These are phyloP conservation scores for Isoperla grammatica DNA, from an alignment of 2,888 invertebrate genomes.

Conservation along the genomic window DNA sequence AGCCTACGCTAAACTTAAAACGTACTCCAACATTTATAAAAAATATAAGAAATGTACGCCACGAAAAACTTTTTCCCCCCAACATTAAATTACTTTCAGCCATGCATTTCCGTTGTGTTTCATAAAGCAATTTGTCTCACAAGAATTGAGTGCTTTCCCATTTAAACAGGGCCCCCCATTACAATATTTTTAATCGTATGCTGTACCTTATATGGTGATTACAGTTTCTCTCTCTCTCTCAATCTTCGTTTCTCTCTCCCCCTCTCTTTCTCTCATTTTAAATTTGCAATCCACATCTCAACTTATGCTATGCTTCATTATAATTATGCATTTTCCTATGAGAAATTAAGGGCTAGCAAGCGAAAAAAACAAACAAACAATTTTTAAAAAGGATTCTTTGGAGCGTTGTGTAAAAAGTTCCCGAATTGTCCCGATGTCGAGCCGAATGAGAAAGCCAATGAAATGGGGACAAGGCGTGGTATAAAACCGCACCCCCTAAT, in stretches of 20 bases:
- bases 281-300: slow-evolving; percentile 16
- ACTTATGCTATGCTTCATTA: slow-evolving; percentile 15
- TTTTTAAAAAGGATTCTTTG: slow-evolving; percentile 11
- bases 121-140: too few relatives aligned
- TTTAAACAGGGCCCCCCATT: too few relatives aligned
- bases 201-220: too few relatives aligned
- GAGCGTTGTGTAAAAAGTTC: slow-evolving; percentile 1
- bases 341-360: slow-evolving; percentile 10
- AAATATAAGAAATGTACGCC: too few relatives aligned
- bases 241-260: background rate
- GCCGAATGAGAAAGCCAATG: slow-evolving; percentile 22
- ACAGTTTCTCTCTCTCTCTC: background rate
- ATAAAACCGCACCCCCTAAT: slow-evolving; percentile 16
- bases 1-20: too few relatives aligned
- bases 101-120: too few relatives aligned
- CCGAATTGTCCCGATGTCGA: slow-evolving; percentile 7
- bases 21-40: too few relatives aligned
- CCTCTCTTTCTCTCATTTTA: background rate
- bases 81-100: too few relatives aligned
- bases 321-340: slow-evolving; percentile 18
- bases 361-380: background rate
- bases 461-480: slow-evolving; percentile 18
- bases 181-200: too few relatives aligned
- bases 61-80: too few relatives aligned
- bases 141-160: too few relatives aligned